phyloP scores from a whole-genome alignment of 2,113 vertebrate genomes.

The Puma concolor region DNA sequence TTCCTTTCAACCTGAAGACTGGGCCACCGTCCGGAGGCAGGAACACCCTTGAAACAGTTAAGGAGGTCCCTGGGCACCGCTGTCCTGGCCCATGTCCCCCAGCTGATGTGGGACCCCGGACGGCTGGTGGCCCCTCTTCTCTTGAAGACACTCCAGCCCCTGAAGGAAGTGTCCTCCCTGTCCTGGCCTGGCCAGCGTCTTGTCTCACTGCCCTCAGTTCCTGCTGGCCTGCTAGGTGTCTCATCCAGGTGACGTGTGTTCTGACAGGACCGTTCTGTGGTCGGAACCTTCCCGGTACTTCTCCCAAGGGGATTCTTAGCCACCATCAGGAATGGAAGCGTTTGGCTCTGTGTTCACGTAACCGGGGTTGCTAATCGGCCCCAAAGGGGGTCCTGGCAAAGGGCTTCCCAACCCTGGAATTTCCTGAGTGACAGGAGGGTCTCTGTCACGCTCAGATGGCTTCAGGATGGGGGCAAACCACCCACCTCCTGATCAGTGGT shows the following conservation, averaged over 20 bases:
- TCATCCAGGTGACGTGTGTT: neutral
- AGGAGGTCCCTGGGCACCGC: fast-evolving
- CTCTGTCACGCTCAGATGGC: neutral
- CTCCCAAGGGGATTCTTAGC: neutral
- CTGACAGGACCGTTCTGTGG: neutral
- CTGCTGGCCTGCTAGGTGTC: neutral
- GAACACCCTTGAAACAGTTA: neutral
- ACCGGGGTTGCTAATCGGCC: neutral
- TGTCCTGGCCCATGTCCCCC: neutral
- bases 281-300: neutral
- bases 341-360: fast-evolving
- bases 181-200: neutral
- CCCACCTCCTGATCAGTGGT: too few species aligned
- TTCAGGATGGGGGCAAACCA: neutral
- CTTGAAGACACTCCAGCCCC: neutral
- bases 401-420: neutral
- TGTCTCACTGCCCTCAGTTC: neutral
- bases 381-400: neutral
- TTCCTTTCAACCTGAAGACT: fast-evolving
- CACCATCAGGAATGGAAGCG: fast-evolving
- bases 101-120: fast-evolving
- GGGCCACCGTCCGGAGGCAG: fast-evolving
- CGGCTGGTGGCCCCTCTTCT: fast-evolving
- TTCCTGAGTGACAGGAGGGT: fast-evolving
- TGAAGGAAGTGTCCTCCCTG: neutral